Evolutionary conservation across 2,113 vertebrate genomes (phyloP).

Genomic region (Dryoscopus gambensis): DNA sequence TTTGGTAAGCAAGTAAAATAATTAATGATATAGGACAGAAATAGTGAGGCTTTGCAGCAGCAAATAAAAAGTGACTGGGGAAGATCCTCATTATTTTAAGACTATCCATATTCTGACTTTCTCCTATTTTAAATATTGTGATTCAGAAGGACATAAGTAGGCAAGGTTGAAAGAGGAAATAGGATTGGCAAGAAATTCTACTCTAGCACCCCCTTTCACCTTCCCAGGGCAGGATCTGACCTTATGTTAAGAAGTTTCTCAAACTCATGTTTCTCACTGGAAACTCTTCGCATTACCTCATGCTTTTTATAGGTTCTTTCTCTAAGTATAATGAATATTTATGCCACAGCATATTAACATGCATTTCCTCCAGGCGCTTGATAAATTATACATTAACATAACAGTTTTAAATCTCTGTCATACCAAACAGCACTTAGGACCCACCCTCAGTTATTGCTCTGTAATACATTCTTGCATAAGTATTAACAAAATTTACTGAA

Average conservation of each 20-base stretch:
- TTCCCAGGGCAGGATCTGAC: neutral
- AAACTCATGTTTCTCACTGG: neutral
- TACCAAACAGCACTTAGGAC: neutral
- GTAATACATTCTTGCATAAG: neutral
- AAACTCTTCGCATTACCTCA: neutral
- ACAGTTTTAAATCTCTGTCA: neutral
- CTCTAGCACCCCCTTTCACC: neutral
- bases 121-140: neutral
- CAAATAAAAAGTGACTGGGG: neutral
- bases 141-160: neutral
- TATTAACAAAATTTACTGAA: neutral
- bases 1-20: neutral
- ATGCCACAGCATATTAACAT: neutral
- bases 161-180: neutral
- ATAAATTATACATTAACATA: neutral
- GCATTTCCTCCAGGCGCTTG: neutral
- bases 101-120: neutral
- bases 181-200: neutral
- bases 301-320: neutral
- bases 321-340: neutral
- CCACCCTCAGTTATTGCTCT: neutral
- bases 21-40: neutral
- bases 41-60: neutral
- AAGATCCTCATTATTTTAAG: neutral
- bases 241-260: neutral